Evolutionary conservation across 2,797 vertebrate species (phyloP).

Genomic region (Syngnathus rostellatus): DNA sequence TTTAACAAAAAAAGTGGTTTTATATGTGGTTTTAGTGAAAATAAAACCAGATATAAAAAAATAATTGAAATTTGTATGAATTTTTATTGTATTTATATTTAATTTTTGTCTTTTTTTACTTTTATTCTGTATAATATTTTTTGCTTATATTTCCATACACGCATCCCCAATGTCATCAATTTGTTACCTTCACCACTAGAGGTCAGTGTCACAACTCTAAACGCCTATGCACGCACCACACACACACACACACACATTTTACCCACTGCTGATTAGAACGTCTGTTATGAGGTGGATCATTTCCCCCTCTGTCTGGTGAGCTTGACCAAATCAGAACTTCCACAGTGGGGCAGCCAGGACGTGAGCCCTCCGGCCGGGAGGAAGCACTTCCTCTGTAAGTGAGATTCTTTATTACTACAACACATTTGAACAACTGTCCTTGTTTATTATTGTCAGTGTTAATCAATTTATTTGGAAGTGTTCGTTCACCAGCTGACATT

Average conservation of each 20-base stretch:
- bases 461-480: not conserved
- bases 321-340: not conserved
- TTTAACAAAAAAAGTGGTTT: no score
- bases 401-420: not conserved
- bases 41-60: no score
- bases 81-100: no score
- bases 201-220: not conserved
- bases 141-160: no score
- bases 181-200: not conserved
- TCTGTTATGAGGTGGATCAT: not conserved
- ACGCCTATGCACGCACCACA: no score
- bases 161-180: no score
- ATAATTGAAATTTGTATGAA: no score
- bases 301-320: not conserved
- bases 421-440: not conserved
- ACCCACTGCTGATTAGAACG: not conserved
- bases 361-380: not conserved
- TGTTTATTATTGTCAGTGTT: not conserved
- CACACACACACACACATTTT: not conserved
- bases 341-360: not conserved
- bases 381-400: conserved; percentile 1
- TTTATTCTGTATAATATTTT: no score
- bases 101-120: no score
- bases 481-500: not conserved
- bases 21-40: no score